phyloP scores from a whole-genome alignment of 1,140 invertebrate genomes.

The Aphelenchoides fujianensis region DNA sequence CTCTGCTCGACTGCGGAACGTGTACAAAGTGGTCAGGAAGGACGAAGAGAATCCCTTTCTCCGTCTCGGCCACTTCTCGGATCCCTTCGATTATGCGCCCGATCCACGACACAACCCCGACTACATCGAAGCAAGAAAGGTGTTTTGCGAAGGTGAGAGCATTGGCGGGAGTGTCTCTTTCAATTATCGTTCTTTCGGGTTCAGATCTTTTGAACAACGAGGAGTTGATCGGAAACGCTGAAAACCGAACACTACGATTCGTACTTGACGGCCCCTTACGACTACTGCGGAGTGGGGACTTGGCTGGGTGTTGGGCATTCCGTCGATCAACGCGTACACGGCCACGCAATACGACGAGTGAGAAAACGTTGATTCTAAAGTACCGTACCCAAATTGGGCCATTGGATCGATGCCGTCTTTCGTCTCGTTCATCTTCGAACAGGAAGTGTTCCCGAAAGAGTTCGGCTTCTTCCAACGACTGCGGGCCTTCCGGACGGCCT shows the following conservation, averaged over 20 bases:
- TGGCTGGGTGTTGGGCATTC: background rate
- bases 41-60: constrained; percentile 13
- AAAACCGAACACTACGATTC: background rate
- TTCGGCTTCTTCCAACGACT: constrained; percentile 1
- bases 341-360: too few relatives aligned
- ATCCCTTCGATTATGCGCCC: background rate
- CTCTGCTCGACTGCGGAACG: background rate
- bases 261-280: background rate
- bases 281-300: background rate
- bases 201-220: constrained; percentile 4
- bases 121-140: constrained; percentile 8
- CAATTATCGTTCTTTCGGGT: background rate
- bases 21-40: background rate
- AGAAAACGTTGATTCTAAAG: background rate
- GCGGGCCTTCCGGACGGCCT: background rate
- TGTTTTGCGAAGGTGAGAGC: constrained; percentile 3
- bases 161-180: background rate
- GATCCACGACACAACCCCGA: constrained; percentile 10
- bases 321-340: background rate
- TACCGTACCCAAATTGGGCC: too few relatives aligned
- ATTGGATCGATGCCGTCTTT: too few relatives aligned
- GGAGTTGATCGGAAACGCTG: background rate
- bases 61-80: background rate
- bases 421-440: background rate
- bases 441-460: background rate